phyloP scores from a whole-genome alignment of 2,888 invertebrate species.

The Phymatocera aterrima region DNA sequence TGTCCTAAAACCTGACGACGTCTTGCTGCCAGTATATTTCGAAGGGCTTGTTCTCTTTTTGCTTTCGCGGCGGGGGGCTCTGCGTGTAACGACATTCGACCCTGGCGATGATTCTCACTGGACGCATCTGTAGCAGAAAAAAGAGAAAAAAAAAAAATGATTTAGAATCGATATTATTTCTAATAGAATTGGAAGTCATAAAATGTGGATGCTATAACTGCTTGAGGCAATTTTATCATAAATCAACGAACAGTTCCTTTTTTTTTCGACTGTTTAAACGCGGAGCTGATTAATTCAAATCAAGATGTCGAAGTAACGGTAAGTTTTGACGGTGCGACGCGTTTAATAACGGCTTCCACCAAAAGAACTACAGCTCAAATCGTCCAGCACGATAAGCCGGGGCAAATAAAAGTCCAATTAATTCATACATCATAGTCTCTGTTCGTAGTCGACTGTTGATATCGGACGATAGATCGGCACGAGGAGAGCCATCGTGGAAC shows the following conservation, averaged over 20 bases:
- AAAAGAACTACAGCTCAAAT: slow-evolving; percentile 19
- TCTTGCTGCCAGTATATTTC: slow-evolving; percentile 78
- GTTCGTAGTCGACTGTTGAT: not conserved
- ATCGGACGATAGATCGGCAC: slow-evolving; percentile 28
- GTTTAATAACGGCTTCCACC: slow-evolving; percentile 36
- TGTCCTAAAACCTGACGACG: slow-evolving; percentile 79
- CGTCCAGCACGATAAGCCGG: not conserved
- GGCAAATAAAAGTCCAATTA: slow-evolving; percentile 31
- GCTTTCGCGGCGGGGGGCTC: slow-evolving; percentile 65
- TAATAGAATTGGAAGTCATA: not conserved
- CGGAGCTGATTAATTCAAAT: slow-evolving; percentile 22
- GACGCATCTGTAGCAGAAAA: slow-evolving; percentile 60
- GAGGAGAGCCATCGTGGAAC: not conserved
- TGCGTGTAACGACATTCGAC: slow-evolving; percentile 60
- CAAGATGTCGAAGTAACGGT: slow-evolving; percentile 34
- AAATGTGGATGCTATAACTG: not conserved
- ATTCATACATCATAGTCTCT: not conserved
- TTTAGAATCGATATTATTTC: not conserved
- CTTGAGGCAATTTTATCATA: not conserved
- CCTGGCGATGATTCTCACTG: slow-evolving; percentile 61
- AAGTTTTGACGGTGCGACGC: slow-evolving; percentile 16
- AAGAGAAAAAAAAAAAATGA: not conserved
- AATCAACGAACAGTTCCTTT: not conserved
- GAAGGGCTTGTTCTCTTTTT: slow-evolving; percentile 67
- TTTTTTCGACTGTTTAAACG: not conserved